A percentile compares a stretch with the other conserved stretches of the same genome.
phyloP scores from a whole-genome alignment of 2,113 vertebrate species.

The Nesoenas mayeri region DNA sequence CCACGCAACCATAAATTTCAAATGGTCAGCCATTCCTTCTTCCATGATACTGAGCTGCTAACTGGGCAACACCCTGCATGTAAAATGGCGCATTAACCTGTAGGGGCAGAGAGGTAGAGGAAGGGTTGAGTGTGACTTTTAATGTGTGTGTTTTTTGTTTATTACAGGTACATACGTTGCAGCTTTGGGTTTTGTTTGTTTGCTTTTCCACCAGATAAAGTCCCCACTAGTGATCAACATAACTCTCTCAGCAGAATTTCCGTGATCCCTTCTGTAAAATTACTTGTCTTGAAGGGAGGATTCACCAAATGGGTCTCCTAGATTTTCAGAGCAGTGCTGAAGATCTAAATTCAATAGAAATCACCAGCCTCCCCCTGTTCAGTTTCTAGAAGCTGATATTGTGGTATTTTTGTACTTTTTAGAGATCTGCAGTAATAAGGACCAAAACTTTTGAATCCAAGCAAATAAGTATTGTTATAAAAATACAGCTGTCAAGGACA shows the following conservation, averaged over 20 bases:
- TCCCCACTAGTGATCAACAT: background rate
- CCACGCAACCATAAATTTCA: fast-evolving
- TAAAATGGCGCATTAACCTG: background rate
- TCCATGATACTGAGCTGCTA: background rate
- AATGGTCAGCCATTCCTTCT: background rate
- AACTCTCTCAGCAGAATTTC: background rate
- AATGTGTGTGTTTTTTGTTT: background rate
- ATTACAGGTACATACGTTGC: background rate
- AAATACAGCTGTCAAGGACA: background rate
- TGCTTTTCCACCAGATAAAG: background rate
- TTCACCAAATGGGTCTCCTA: background rate
- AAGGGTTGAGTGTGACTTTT: background rate
- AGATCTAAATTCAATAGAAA: background rate
- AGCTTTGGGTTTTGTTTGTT: background rate
- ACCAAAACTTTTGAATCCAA: background rate
- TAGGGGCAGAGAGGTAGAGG: background rate
- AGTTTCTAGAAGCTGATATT: background rate
- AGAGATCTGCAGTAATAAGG: background rate
- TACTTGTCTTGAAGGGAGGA: background rate
- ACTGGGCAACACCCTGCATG: background rate
- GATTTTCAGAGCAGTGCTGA: background rate
- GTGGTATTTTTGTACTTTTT: background rate
- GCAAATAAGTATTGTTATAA: background rate
- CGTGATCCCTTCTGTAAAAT: background rate
- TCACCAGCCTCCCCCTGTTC: background rate